Evolutionary conservation across 2,113 vertebrate species (phyloP).

Genomic region (Pterocles burchelli): DNA sequence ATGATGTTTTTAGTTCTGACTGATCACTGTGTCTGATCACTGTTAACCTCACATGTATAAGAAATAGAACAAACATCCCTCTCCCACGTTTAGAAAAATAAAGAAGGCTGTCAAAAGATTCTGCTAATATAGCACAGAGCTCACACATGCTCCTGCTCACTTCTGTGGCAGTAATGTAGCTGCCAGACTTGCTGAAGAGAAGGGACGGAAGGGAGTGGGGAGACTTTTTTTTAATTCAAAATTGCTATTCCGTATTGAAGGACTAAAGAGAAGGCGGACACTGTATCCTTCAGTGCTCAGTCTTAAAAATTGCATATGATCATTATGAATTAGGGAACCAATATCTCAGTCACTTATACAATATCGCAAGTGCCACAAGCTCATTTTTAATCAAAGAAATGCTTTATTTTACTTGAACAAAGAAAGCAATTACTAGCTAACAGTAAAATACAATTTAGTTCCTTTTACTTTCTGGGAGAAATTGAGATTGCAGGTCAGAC

Average conservation of each 20-base stretch:
- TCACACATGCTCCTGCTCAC: background rate
- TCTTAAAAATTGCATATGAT: background rate
- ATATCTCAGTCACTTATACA: background rate
- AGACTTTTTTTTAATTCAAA: background rate
- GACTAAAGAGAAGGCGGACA: background rate
- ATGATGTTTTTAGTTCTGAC: constrained; percentile 10
- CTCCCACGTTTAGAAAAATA: background rate
- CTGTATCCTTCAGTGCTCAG: background rate
- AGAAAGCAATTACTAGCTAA: background rate
- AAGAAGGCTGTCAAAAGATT: constrained; percentile 13
- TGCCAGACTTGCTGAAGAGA: constrained; percentile 1
- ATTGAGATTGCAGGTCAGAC: background rate
- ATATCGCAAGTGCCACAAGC: background rate
- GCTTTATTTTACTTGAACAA: background rate
- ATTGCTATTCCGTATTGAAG: background rate
- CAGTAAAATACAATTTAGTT: background rate
- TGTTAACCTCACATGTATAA: background rate
- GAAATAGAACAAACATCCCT: background rate
- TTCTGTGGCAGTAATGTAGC: background rate
- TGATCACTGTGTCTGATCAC: background rate
- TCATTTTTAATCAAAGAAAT: constrained; percentile 22
- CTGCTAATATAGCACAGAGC: background rate
- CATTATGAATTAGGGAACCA: background rate
- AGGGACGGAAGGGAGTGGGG: background rate
- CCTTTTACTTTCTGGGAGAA: background rate